Conservation (phyloP, 2,888 invertebrate species). For the Brachycybe producta region DNA sequence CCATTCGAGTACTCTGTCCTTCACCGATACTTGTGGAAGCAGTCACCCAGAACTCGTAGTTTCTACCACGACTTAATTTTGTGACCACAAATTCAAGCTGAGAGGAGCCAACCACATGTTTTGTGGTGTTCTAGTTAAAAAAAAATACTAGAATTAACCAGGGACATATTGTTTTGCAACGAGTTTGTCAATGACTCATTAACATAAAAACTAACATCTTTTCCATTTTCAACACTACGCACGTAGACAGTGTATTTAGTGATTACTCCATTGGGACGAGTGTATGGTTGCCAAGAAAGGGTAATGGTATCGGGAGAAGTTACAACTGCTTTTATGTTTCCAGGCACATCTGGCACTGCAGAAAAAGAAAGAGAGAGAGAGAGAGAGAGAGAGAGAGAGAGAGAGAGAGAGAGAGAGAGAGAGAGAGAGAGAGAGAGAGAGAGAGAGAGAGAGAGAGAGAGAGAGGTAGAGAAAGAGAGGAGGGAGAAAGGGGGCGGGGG, state of each 20-base stretch:
- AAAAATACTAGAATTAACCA: constrained; percentile 15
- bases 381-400: no score
- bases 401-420: background rate
- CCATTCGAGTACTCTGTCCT: constrained; percentile 31
- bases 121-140: constrained; percentile 22
- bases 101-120: constrained; percentile 24
- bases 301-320: constrained; percentile 31
- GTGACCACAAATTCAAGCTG: constrained; percentile 23
- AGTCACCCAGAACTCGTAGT: constrained; percentile 48
- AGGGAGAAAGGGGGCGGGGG: background rate
- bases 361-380: constrained; percentile 1
- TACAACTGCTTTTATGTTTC: constrained; percentile 33
- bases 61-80: constrained; percentile 41
- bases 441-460: no score
- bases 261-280: constrained; percentile 66
- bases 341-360: constrained; percentile 33
- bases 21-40: constrained; percentile 49
- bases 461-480: no score
- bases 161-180: background rate
- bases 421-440: background rate
- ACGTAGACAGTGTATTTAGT: constrained; percentile 65
- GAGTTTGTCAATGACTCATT: background rate
- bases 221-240: constrained; percentile 23
- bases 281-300: constrained; percentile 68
- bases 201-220: constrained; percentile 15